Conservation (phyloP, 2,797 vertebrate genomes). For the Epinephelus coioides region DNA sequence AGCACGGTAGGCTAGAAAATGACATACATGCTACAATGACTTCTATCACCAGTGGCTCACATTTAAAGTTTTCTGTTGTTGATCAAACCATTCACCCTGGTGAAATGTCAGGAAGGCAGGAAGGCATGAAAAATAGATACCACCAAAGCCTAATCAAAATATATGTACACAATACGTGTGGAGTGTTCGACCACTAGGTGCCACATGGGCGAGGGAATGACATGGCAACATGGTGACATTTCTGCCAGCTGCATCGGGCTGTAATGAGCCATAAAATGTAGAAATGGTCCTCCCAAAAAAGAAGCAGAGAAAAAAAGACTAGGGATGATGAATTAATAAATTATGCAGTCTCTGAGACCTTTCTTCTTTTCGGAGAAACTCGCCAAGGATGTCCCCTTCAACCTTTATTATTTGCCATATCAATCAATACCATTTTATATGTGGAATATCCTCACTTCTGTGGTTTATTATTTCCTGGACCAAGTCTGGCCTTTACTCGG, state of each 20-base stretch:
- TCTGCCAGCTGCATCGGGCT: neutral
- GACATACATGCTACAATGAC: too few species aligned
- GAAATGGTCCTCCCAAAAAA: neutral
- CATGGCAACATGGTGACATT: neutral
- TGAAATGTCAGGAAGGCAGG: too few species aligned
- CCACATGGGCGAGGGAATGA: neutral
- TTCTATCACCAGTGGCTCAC: too few species aligned
- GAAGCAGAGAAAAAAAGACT: neutral
- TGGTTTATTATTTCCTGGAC: neutral
- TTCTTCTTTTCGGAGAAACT: neutral
- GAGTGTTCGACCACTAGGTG: neutral
- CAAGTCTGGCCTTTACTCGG: conserved; percentile 3
- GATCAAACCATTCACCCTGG: too few species aligned
- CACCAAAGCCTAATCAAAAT: too few species aligned
- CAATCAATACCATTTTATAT: neutral
- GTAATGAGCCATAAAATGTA: too few species aligned
- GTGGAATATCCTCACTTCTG: too few species aligned
- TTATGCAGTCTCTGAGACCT: neutral
- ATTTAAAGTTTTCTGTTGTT: too few species aligned
- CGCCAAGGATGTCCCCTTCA: neutral
- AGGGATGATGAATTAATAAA: neutral
- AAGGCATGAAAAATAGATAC: too few species aligned
- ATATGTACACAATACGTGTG: neutral
- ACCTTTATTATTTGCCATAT: conserved; percentile 14
- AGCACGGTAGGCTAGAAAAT: too few species aligned